Conservation (phyloP, 2,888 invertebrate species). For the Andrena camellia region DNA sequence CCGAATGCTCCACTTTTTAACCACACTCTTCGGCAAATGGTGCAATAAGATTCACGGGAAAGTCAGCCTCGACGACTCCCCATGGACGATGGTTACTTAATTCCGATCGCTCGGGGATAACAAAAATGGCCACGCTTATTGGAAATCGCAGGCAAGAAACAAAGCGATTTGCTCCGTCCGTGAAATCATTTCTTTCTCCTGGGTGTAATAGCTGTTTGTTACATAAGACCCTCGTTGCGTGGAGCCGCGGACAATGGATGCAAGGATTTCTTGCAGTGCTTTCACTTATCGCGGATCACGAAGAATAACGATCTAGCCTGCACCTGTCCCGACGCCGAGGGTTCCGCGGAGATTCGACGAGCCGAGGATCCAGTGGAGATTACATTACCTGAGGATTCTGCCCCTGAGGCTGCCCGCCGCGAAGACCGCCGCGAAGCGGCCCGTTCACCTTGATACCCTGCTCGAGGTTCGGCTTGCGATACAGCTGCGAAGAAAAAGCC, state of each 20-base stretch:
- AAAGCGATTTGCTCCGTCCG: conserved; percentile 21
- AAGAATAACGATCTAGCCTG: conserved; percentile 22
- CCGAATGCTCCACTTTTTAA: neutral
- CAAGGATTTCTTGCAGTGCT: conserved; percentile 41
- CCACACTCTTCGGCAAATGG: no score
- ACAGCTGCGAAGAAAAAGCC: conserved; percentile 66
- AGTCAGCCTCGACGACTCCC: neutral
- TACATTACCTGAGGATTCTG: conserved; percentile 73
- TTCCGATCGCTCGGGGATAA: neutral
- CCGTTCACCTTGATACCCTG: conserved; percentile 69
- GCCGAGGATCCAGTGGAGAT: neutral
- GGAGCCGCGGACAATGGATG: conserved; percentile 41
- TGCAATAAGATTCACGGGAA: neutral
- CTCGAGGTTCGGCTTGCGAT: conserved; percentile 75
- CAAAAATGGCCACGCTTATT: conserved; percentile 7
- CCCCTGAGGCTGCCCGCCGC: conserved; percentile 66
- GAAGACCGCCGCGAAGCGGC: conserved; percentile 68
- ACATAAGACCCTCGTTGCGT: conserved; percentile 34
- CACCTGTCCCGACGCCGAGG: neutral
- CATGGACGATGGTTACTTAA: conserved; percentile 26
- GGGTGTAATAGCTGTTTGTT: conserved; percentile 6
- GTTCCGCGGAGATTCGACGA: neutral
- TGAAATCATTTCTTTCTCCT: conserved; percentile 31
- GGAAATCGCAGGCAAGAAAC: conserved; percentile 19
- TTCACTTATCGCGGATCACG: conserved; percentile 38